phyloP scores from a whole-genome alignment of 2,113 vertebrate species.

The Motacilla alba region DNA sequence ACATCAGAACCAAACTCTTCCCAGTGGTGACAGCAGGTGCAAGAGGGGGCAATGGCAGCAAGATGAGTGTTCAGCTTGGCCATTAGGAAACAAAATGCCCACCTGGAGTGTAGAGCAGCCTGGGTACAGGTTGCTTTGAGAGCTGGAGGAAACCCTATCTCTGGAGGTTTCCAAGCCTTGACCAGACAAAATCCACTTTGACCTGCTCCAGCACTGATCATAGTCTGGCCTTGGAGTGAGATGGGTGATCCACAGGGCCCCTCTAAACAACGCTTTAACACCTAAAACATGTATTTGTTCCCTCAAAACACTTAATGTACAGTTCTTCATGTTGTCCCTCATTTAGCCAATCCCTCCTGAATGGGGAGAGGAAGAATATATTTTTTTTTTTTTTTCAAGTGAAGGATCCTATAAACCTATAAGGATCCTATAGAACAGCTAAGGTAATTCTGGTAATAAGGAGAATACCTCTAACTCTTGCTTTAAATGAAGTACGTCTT shows the following conservation, averaged over 20 bases:
- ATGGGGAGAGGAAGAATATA: not conserved
- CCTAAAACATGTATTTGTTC: not conserved
- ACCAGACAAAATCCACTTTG: not conserved
- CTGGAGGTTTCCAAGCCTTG: not conserved
- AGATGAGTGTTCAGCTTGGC: not conserved
- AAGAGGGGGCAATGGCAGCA: not conserved
- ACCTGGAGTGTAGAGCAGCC: not conserved
- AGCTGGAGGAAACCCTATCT: accelerated
- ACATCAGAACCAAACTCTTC: not conserved
- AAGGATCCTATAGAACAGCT: not conserved
- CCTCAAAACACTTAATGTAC: not conserved
- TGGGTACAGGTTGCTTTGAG: not conserved
- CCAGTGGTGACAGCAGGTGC: not conserved
- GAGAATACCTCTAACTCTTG: not conserved
- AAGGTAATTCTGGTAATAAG: not conserved
- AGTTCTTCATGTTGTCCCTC: not conserved
- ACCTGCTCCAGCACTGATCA: not conserved
- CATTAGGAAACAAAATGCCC: not conserved
- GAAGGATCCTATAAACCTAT: not conserved
- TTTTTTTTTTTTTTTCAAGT: not conserved
- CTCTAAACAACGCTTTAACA: not conserved
- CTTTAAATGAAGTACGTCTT: not conserved
- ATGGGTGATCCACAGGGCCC: not conserved
- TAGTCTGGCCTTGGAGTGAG: not conserved
- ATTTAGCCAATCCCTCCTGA: not conserved